Base-by-base conservation (phyloP, 2,113 vertebrate genomes). In the Peromyscus polionotus region DNA sequence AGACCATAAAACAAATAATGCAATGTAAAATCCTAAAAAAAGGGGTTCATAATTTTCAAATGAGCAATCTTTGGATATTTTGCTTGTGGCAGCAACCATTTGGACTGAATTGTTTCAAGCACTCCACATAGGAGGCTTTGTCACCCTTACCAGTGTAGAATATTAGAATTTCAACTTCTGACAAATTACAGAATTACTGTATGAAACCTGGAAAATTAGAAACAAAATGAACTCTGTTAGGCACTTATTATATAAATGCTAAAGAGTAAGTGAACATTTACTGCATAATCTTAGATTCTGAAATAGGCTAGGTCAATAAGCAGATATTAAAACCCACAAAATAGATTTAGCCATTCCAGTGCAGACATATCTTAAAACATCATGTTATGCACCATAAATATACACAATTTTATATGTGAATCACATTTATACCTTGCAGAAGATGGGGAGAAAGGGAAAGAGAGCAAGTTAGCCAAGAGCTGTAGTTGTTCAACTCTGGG, bases 1-100 rank as follows among this genome's bases (percentile, higher is more conserved):
- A 98, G 97, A 97, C 95, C 97, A 97, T 98, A 98, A 98, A 97
- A 98, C 93, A 97, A 98, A 98, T 98, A 99, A 98, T 96, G 57
- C 28, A 90, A 90, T 86, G 94, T 86, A 89, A 97, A 97, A 95
- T 96, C 22, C 61, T 79, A 45, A 70, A 98, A 98, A 97, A 97
- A 9, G 17, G 76, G 54, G 91, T 67, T 88, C 95, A 97, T 97
- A 95, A 96, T 96, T 97, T 98, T 97, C 95, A 97, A 96, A 81
- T 94, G 89, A 96, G 93, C 77, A 96, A 57, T 95, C 97, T 97
- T 96, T 75, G 89, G 73, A 61, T 97, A 97, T 96, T 96, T 97
- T 96, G 91, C 89, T 95, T 94, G 28, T 96, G 42, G 92, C 83
- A 91, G 79, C 48, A 79, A 91, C 89, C 76, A 94, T 95, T 97